These are phyloP conservation scores for Protosalanx chinensis DNA, from an alignment of 2,797 vertebrate species.

Conservation along the genomic window DNA sequence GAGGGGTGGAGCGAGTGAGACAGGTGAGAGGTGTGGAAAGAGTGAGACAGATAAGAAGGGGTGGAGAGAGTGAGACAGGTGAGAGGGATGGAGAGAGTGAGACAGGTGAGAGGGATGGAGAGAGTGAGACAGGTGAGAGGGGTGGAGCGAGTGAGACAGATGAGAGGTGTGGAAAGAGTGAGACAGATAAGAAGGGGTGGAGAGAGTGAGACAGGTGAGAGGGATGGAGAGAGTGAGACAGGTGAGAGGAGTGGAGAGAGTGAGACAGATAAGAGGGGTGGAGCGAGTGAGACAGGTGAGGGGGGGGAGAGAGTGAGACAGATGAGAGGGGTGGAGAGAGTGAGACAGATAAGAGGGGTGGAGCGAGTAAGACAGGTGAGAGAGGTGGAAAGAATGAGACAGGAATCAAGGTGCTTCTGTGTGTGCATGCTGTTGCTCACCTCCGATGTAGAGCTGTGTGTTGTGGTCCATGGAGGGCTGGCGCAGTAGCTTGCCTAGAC, in stretches of 20 bases:
- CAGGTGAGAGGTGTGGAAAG: too few species aligned
- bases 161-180: not conserved
- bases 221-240: not conserved
- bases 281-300: not conserved
- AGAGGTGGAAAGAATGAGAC: not conserved
- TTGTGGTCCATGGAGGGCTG: constrained; percentile 84
- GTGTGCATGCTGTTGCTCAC: constrained; percentile 59
- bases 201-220: not conserved
- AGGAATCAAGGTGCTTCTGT: not conserved
- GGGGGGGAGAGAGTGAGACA: not conserved
- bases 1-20: not conserved
- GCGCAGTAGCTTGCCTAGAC: constrained; percentile 89
- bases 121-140: too few species aligned
- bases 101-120: too few species aligned
- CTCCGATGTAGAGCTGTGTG: constrained; percentile 96
- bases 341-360: not conserved
- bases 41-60: not conserved
- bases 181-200: too few species aligned
- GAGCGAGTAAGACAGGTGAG: not conserved
- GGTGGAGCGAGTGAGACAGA: too few species aligned
- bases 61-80: too few species aligned
- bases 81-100: too few species aligned
- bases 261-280: constrained; percentile 17
- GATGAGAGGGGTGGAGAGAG: not conserved
- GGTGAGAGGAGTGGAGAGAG: not conserved